A percentile compares a stretch with the other conserved stretches of the same genome.
Conservation (phyloP, 2,113 vertebrate species). For the Cyanocitta stelleri region DNA sequence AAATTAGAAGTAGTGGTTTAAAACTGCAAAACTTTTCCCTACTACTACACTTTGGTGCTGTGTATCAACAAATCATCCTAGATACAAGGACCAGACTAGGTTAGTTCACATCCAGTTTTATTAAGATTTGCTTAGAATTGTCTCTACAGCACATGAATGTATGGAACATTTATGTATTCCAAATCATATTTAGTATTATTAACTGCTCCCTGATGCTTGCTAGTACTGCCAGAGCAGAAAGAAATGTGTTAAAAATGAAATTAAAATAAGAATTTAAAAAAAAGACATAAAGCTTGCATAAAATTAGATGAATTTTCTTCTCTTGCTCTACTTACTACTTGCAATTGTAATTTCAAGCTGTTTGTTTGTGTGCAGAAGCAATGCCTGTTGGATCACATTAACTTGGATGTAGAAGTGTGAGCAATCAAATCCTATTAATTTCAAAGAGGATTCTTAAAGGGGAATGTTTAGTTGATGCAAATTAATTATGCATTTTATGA, state of each 20-base stretch:
- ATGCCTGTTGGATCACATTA: conserved; percentile 39
- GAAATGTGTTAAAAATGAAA: neutral
- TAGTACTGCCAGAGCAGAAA: neutral
- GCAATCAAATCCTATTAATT: conserved; percentile 48
- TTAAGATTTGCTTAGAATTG: neutral
- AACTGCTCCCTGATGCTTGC: neutral
- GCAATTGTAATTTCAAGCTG: conserved; percentile 54
- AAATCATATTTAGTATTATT: neutral
- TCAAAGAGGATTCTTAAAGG: conserved; percentile 39
- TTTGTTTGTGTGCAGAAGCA: conserved; percentile 38
- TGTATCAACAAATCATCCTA: neutral
- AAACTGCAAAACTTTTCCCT: neutral
- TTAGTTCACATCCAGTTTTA: neutral
- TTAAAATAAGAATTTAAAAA: neutral
- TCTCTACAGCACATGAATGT: neutral
- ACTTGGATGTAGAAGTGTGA: conserved; percentile 11
- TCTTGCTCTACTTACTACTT: conserved; percentile 36
- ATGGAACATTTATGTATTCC: neutral
- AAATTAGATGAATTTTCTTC: conserved; percentile 13
- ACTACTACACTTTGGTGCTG: neutral
- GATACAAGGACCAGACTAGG: neutral
- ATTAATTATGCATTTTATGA: conserved; percentile 41
- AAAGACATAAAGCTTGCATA: neutral
- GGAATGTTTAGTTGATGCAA: neutral
- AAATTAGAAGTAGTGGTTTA: neutral